phyloP scores from a whole-genome alignment of 2,113 vertebrate species.

The Halcyon malimbica region DNA sequence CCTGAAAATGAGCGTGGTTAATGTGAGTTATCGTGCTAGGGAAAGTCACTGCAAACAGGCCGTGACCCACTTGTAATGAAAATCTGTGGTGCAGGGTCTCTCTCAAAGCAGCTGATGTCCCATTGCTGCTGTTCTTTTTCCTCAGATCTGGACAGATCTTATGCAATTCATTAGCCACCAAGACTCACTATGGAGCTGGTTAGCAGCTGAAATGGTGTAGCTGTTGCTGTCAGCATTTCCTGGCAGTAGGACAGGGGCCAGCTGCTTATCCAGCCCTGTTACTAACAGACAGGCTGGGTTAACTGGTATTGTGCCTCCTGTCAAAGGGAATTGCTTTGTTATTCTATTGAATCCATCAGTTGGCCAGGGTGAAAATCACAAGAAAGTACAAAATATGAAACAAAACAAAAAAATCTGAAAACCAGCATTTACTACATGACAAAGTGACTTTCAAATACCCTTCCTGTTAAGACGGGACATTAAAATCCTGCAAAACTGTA shows the following conservation, averaged over 20 bases:
- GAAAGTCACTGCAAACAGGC: background rate
- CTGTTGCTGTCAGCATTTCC: slow-evolving; percentile 55
- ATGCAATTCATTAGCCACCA: slow-evolving; percentile 18
- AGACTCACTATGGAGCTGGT: background rate
- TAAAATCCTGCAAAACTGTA: background rate
- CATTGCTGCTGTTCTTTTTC: background rate
- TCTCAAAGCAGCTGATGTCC: background rate
- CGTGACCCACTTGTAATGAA: background rate
- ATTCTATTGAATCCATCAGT: background rate
- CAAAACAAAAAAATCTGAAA: background rate
- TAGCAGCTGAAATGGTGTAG: slow-evolving; percentile 33
- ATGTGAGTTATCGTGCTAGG: background rate
- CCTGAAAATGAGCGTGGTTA: rapidly evolving
- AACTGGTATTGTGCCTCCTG: slow-evolving; percentile 18
- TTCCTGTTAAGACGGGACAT: background rate
- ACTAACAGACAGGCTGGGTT: background rate
- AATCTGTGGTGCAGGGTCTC: background rate
- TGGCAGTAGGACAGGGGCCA: slow-evolving; percentile 41
- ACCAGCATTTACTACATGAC: background rate
- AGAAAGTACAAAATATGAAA: background rate
- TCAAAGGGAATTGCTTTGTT: slow-evolving; percentile 9
- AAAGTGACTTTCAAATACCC: background rate
- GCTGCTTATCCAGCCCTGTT: slow-evolving; percentile 53
- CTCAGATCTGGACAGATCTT: slow-evolving; percentile 7
- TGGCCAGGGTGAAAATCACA: background rate